Evolutionary conservation across 2,113 vertebrate species (phyloP).

Genomic region (Pteropus alecto): DNA sequence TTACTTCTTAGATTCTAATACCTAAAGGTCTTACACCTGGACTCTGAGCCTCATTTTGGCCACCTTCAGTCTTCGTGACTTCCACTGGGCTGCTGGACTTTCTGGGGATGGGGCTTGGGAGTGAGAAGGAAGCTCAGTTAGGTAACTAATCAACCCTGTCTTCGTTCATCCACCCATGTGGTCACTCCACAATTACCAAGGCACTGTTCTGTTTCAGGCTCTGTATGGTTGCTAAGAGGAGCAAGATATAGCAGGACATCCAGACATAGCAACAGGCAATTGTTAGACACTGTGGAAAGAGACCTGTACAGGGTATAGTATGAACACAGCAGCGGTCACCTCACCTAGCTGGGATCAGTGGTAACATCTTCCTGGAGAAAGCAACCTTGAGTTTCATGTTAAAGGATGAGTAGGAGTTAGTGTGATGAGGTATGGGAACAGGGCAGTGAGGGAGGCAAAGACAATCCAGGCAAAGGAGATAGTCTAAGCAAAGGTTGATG

Average conservation of each 20-base stretch:
- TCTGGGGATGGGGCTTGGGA: background rate
- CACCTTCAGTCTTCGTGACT: background rate
- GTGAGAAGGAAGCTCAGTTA: background rate
- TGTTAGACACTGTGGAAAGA: background rate
- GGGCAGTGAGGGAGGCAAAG: background rate
- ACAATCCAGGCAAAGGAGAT: background rate
- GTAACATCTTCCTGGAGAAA: background rate
- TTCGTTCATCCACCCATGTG: background rate
- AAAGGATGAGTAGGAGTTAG: background rate
- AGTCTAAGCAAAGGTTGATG: background rate
- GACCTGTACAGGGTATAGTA: background rate
- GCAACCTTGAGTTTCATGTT: background rate
- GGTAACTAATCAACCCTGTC: background rate
- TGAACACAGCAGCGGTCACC: background rate
- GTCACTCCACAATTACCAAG: background rate
- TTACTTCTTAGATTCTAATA: background rate
- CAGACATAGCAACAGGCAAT: background rate
- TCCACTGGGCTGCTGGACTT: background rate
- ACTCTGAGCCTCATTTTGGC: background rate
- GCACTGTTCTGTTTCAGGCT: background rate
- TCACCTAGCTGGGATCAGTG: background rate
- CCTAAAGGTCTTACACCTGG: background rate
- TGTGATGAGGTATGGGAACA: background rate
- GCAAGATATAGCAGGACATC: background rate
- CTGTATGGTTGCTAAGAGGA: background rate